Percentiles rank a stretch among this genome's conserved stretches.
Evolutionary conservation across 2,797 vertebrate species (phyloP).

Genomic region (Naso thynnoides): DNA sequence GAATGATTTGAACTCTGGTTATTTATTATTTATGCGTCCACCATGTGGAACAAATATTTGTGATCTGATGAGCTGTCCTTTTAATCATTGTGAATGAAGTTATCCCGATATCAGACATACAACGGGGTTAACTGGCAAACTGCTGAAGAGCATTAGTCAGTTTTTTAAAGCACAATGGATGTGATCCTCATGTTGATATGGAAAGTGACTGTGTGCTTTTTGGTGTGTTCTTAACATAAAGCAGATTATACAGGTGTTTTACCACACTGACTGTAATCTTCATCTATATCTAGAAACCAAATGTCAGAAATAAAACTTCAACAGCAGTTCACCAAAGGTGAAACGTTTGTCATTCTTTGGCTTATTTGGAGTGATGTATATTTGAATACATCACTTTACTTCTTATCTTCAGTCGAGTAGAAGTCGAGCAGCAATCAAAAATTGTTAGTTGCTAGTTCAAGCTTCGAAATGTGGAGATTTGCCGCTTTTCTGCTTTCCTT

Average conservation of each 20-base stretch:
- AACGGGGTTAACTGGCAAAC: background rate
- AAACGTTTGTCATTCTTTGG: background rate
- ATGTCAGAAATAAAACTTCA: conserved; percentile 36
- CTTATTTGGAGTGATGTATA: too few relatives aligned
- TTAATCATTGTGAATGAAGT: background rate
- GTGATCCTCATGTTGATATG: background rate
- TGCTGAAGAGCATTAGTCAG: background rate
- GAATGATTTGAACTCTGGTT: conserved; percentile 13
- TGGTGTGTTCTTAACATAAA: background rate
- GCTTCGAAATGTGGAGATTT: background rate
- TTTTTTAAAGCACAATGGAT: background rate
- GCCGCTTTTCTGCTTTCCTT: background rate
- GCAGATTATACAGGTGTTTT: background rate
- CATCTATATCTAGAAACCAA: background rate
- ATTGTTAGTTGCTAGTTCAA: background rate
- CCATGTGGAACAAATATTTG: conserved; percentile 35
- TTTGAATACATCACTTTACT: too few relatives aligned
- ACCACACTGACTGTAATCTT: background rate
- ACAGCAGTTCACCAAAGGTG: conserved; percentile 14
- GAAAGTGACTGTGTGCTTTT: background rate
- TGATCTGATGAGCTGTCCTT: conserved; percentile 1
- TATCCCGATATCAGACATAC: background rate
- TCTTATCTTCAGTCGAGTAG: background rate
- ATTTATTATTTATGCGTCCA: conserved; percentile 34
- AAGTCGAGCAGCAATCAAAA: background rate